phyloP scores from a whole-genome alignment of 2,888 invertebrate genomes.

The Lamellibrachia satsuma region DNA sequence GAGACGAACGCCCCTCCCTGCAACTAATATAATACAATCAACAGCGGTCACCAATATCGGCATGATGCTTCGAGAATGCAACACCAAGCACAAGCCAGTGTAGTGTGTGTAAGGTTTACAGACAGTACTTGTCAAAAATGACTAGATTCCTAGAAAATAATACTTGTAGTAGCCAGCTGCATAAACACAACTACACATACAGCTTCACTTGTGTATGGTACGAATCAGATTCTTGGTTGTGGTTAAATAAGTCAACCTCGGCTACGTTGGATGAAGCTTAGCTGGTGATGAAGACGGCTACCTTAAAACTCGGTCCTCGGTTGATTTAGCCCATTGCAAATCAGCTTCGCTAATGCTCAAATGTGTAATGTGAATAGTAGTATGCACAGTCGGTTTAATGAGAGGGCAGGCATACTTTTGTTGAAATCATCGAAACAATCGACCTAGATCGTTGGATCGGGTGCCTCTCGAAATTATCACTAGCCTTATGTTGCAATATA shows the following conservation, averaged over 20 bases:
- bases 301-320: no score
- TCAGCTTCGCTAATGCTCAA: no score
- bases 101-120: background rate
- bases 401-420: no score
- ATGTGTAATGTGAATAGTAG: no score
- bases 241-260: background rate
- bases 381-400: no score
- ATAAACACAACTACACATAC: background rate
- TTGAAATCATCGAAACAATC: no score
- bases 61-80: background rate
- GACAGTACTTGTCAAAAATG: background rate
- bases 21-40: background rate
- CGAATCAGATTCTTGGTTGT: background rate
- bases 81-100: conserved; percentile 6
- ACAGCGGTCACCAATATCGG: background rate
- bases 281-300: background rate
- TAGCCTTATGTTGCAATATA: no score
- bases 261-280: background rate
- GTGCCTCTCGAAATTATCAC: no score
- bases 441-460: no score
- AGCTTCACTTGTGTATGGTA: no score
- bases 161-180: background rate
- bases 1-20: background rate
- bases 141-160: conserved; percentile 12
- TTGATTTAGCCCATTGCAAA: no score